Percentiles rank a stretch among this genome's conserved stretches.
These are phyloP conservation scores for Drosophila neotestacea DNA, from an alignment of 2,888 invertebrate species.

Conservation along the genomic window DNA sequence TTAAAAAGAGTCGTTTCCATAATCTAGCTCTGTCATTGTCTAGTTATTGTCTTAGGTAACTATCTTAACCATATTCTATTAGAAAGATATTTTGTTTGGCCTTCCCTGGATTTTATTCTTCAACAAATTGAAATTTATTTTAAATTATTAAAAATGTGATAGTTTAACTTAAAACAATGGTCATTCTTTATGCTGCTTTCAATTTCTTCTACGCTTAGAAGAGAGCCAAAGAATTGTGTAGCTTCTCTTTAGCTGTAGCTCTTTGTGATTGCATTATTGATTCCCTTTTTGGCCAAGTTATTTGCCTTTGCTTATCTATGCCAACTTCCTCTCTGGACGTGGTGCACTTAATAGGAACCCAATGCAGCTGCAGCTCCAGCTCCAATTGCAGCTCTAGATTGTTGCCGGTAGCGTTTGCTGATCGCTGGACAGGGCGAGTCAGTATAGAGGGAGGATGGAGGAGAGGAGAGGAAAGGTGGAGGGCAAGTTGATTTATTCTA, in stretches of 20 bases:
- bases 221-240: background rate
- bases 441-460: slow-evolving; percentile 1
- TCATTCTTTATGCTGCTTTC: background rate
- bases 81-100: too few relatives aligned
- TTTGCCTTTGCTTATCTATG: slow-evolving; percentile 70
- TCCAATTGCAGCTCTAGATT: slow-evolving; percentile 54
- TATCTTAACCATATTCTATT: too few relatives aligned
- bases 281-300: slow-evolving; percentile 38
- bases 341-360: slow-evolving; percentile 57
- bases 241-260: background rate
- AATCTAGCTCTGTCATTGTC: too few relatives aligned
- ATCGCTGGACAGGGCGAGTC: slow-evolving; percentile 43
- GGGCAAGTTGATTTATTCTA: slow-evolving; percentile 76
- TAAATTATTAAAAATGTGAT: too few relatives aligned
- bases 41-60: too few relatives aligned
- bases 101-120: too few relatives aligned
- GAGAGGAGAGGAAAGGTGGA: slow-evolving; percentile 11
- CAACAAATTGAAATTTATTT: too few relatives aligned
- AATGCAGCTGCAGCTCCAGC: slow-evolving; percentile 57
- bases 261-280: slow-evolving; percentile 22
- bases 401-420: slow-evolving; percentile 76
- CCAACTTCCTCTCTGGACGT: slow-evolving; percentile 62
- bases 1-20: too few relatives aligned
- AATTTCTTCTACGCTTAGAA: background rate
- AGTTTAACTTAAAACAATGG: too few relatives aligned